These are phyloP conservation scores for Morinoia aosen DNA, from an alignment of 2,888 invertebrate genomes.

Conservation along the genomic window DNA sequence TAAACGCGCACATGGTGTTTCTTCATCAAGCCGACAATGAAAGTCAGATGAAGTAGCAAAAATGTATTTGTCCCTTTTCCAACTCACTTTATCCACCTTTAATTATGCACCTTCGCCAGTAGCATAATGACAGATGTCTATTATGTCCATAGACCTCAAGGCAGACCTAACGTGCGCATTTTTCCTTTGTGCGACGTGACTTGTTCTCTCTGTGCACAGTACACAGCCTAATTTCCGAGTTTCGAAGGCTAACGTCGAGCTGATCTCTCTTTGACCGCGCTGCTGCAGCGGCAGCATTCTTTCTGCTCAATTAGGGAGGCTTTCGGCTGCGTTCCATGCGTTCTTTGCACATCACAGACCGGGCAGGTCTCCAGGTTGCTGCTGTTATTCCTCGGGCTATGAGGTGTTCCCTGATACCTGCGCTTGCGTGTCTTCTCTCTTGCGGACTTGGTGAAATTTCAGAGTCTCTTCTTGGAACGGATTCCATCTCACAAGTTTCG, in stretches of 20 bases:
- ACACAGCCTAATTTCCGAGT: neutral
- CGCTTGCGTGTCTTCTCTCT: neutral
- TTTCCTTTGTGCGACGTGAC: neutral
- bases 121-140: neutral
- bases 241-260: neutral
- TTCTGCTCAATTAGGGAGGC: slow-evolving; percentile 22
- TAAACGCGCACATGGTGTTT: neutral
- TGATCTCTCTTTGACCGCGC: neutral
- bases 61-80: neutral
- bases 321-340: slow-evolving; percentile 37
- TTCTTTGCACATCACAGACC: slow-evolving; percentile 32
- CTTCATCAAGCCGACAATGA: neutral
- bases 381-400: slow-evolving; percentile 12
- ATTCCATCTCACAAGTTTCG: neutral
- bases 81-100: neutral
- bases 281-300: slow-evolving; percentile 8
- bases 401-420: neutral
- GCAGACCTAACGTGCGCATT: neutral
- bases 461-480: neutral
- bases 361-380: neutral
- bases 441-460: neutral
- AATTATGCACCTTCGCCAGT: neutral
- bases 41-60: neutral
- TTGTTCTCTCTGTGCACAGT: neutral
- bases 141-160: neutral